Evolutionary conservation across 2,888 invertebrate species (phyloP), one percentile per base, ranked within the genome.

Genomic region (Mimachlamys varia): DNA sequence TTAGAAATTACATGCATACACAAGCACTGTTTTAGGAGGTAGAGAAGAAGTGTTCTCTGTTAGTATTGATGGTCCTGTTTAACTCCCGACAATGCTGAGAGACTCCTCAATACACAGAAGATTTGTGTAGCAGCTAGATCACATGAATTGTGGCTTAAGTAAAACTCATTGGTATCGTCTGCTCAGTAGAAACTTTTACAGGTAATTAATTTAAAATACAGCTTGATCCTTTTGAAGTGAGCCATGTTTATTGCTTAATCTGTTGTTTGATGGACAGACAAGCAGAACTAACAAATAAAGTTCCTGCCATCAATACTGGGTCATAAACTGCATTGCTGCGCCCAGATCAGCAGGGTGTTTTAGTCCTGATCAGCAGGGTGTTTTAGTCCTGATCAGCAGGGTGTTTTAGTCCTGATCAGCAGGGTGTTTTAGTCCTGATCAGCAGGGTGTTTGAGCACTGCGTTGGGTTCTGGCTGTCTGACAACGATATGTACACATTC

Each of bases 121-220:
- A 15, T 76, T 33, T 19, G 76, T 33, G 7, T 10, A 27, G 17
- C 12, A 76, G n/a, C n/a, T n/a, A n/a, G 33, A 33, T 76, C 33
- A 10, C 22, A 19, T 58, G 22, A 58, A 22, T 58, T n/a, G 76
- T 76, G 76, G 33, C 62, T 22, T 62, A n/a, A 12, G 19, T 76
- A 76, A 27, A 12, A 2, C 27, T 2, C 76, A 33, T 76, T n/a
- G n/a, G n/a, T n/a, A n/a, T n/a, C n/a, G 12, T 76, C 76, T 76
- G 76, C 7, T 76, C 27, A 15, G 27, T 22, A 76, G 27, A 33
- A 22, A 76, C 76, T 33, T 33, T 5, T 76, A 76, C 76, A 27
- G 76, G 76, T 76, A 22, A 76, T 76, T 33, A 76, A 76, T 76
- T 58, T 58, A 19, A 58, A 58, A 58, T 58, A 58, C 76, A 76